Evolutionary conservation across 1,140 invertebrate genomes (phyloP).

Genomic region (Lucilia cuprina): DNA sequence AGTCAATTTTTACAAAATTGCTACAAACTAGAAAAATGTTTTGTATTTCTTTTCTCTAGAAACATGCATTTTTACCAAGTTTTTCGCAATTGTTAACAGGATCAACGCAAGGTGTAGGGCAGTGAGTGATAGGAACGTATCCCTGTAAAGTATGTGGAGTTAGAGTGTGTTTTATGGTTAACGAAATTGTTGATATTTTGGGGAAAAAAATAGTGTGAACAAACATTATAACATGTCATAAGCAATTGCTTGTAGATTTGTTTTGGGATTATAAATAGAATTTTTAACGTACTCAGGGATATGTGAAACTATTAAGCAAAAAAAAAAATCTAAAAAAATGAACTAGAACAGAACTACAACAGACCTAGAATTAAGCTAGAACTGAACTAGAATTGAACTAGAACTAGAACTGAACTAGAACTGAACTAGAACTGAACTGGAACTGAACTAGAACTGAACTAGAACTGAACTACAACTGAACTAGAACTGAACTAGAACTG

Average conservation of each 20-base stretch:
- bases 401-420: too few species aligned
- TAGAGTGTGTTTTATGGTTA: neutral
- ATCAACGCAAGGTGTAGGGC: neutral
- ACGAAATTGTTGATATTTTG: neutral
- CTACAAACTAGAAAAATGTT: conserved; percentile 2
- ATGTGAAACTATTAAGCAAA: neutral
- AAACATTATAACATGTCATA: neutral
- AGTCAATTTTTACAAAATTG: conserved; percentile 6
- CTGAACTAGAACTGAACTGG: too few species aligned
- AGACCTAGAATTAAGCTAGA: too few species aligned
- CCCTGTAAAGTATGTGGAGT: neutral
- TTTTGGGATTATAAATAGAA: neutral
- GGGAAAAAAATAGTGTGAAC: neutral
- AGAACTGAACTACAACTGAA: too few species aligned
- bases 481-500: too few species aligned
- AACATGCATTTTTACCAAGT: neutral
- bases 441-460: too few species aligned
- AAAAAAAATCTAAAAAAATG: neutral
- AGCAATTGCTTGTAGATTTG: neutral
- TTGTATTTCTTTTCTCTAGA: neutral
- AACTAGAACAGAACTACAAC: too few species aligned
- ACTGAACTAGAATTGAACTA: too few species aligned
- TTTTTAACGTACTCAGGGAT: neutral
- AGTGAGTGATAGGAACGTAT: too few species aligned
- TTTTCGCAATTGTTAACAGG: neutral